A percentile compares a stretch with the other conserved stretches of the same genome.
Conservation (phyloP, 2,113 vertebrate species). For the Tragelaphus strepsiceros region DNA sequence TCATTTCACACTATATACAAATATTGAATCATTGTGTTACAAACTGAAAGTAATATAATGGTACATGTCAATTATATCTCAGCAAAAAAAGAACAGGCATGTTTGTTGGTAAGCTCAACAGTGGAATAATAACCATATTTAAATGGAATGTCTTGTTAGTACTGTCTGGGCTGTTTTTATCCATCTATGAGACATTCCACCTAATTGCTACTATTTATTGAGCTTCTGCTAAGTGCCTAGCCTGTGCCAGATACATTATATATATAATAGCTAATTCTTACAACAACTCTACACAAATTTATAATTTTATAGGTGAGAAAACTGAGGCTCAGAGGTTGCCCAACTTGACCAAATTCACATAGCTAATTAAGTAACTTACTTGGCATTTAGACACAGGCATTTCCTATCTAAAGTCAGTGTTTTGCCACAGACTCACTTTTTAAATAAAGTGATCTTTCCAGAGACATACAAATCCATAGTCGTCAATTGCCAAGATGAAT, state of each 20-base stretch:
- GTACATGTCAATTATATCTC: not conserved
- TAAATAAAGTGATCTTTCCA: not conserved
- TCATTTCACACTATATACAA: not conserved
- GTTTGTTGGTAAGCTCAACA: not conserved
- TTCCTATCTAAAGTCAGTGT: not conserved
- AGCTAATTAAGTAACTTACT: not conserved
- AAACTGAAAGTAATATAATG: not conserved
- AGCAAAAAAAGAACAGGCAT: not conserved
- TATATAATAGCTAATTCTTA: not conserved
- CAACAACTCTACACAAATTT: not conserved
- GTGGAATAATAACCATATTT: not conserved
- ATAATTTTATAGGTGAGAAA: constrained; percentile 3
- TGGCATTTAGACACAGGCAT: not conserved
- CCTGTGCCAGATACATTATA: not conserved
- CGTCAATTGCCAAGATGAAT: not conserved
- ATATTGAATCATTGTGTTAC: not conserved
- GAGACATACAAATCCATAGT: not conserved
- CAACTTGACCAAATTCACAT: not conserved
- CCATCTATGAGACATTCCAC: not conserved
- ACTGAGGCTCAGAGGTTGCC: not conserved
- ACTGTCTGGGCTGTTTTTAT: not conserved
- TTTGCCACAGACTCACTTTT: not conserved
- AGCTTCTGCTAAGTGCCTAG: not conserved
- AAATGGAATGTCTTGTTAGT: not conserved
- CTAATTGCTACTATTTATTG: not conserved